Evolutionary conservation across 2,888 invertebrate genomes (phyloP), one percentile per base, ranked within the genome.

Genomic region (Arenicola marina): DNA sequence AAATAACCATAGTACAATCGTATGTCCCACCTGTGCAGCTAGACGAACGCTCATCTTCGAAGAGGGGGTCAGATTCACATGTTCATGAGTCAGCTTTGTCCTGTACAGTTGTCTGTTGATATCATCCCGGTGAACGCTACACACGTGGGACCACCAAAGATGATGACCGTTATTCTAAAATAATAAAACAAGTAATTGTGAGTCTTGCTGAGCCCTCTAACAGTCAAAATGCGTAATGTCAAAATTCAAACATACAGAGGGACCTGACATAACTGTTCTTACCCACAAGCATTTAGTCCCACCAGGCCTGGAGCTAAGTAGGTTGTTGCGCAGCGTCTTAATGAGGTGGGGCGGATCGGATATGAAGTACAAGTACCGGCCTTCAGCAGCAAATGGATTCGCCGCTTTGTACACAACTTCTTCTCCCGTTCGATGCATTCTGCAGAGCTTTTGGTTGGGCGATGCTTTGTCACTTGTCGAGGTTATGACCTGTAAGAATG

Each of bases 341-440:
- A 61, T 33, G 1, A 61, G 48, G 33, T 61, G 61, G 7, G 61
- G 61, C 1, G 43, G 33, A 56, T 61, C 61, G 1, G 61, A 61
- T 1, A 26, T 38, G 24, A 61, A 61, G 43, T 32, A 61, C 1
- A 61, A 11, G 4, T 46, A 32, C 3, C 61, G 26, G 2, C 48
- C 48, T 18, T 48, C 48, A 21, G 56, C 26, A 24, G 46, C 48
- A 38, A 48, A 56, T 26, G 51, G 28, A 38, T 61, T 61, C 7
- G n/a, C 3, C 7, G 61, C 31, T 26, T 56, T 44, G 29, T 34
- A 34, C 43, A 29, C 45, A 1, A 7, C 7, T 7, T n/a, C 43
- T n/a, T 54, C 32, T 2, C 2, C 29, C 15, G 11, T 29, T 24
- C 55, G 24, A 34, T 61, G 61, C 29, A 61, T 18, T 1, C 48